A percentile compares a stretch with the other conserved stretches of the same genome.
Evolutionary conservation across 2,113 vertebrate genomes (phyloP).

Genomic region (Machaerirhynchus nigripectus): DNA sequence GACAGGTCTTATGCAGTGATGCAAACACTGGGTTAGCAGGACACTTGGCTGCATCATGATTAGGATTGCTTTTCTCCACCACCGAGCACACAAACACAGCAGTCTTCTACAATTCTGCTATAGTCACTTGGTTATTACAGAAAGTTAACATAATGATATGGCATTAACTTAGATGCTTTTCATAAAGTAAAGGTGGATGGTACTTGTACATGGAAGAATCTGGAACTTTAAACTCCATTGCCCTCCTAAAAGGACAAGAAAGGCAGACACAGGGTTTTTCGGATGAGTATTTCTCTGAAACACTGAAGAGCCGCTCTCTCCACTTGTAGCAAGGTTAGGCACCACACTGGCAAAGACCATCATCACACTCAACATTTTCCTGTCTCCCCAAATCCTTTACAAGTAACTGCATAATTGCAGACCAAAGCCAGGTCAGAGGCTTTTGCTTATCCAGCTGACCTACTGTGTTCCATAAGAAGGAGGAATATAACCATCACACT

Average conservation of each 20-base stretch:
- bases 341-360: neutral
- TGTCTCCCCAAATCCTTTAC: neutral
- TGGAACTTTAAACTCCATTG: neutral
- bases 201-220: neutral
- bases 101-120: neutral
- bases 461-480: neutral
- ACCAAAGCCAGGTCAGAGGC: neutral
- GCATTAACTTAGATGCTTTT: neutral
- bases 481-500: neutral
- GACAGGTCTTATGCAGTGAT: neutral
- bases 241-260: neutral
- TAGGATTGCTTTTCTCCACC: neutral
- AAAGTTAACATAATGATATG: neutral
- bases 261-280: neutral
- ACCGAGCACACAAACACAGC: rapidly evolving
- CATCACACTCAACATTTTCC: neutral
- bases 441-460: neutral
- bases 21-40: neutral
- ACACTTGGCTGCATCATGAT: neutral
- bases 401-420: neutral
- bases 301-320: neutral
- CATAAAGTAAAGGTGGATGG: neutral
- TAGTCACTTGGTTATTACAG: neutral
- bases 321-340: neutral
- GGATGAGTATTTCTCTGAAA: neutral